phyloP scores from a whole-genome alignment of 2,797 vertebrate species.

The Sphaeramia orbicularis region DNA sequence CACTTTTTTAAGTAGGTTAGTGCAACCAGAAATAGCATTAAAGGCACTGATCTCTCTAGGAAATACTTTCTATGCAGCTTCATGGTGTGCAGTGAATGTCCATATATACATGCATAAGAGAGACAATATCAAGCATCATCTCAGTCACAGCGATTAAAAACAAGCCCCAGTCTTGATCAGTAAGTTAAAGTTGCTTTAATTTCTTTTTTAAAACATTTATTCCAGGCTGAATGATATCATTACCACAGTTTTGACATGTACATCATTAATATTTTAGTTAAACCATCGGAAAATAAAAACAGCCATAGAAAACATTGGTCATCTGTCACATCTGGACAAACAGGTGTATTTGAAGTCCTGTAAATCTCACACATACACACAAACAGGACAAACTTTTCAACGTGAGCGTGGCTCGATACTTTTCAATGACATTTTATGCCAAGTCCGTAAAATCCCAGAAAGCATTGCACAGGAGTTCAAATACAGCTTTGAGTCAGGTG shows the following conservation, averaged over 20 bases:
- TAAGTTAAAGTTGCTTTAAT: slow-evolving; percentile 87
- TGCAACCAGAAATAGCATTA: background rate
- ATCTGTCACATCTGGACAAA: slow-evolving; percentile 66
- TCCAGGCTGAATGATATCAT: slow-evolving; percentile 93
- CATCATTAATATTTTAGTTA: slow-evolving; percentile 92
- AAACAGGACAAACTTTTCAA: slow-evolving; percentile 14
- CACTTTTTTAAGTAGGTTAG: slow-evolving; percentile 10
- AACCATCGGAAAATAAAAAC: slow-evolving; percentile 87
- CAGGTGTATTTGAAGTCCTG: slow-evolving; percentile 73
- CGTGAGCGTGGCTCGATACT: background rate
- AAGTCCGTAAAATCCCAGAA: slow-evolving; percentile 14
- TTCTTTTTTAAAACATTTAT: slow-evolving; percentile 95
- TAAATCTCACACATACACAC: slow-evolving; percentile 16
- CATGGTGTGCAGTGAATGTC: background rate
- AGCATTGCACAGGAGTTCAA: slow-evolving; percentile 61
- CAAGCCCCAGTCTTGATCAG: slow-evolving; percentile 25
- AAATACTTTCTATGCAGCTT: slow-evolving; percentile 1
- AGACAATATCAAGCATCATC: no score
- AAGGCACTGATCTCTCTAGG: background rate
- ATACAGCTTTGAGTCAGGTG: slow-evolving; percentile 55
- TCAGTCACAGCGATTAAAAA: background rate
- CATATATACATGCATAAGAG: no score
- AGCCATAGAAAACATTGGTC: slow-evolving; percentile 81
- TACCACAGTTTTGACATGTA: slow-evolving; percentile 96
- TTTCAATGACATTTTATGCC: slow-evolving; percentile 4